Evolutionary conservation across 2,113 vertebrate genomes (phyloP).

Genomic region (Ranitomeya variabilis): DNA sequence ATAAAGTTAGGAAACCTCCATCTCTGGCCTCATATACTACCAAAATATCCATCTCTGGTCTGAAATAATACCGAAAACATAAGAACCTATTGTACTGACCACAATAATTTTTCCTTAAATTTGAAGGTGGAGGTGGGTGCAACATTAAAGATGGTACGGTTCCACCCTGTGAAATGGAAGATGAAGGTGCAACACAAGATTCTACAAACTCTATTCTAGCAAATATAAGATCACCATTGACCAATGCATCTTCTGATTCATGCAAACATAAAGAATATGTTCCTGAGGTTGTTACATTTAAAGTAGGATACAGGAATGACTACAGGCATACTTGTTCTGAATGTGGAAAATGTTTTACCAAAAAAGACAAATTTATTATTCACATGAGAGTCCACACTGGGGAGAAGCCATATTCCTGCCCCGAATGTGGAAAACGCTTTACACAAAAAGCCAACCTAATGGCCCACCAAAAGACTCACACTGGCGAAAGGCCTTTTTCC

Average conservation of each 20-base stretch:
- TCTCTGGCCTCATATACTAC: too few species aligned
- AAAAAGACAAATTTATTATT: too few species aligned
- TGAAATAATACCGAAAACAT: too few species aligned
- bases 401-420: neutral
- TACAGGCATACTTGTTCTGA: neutral
- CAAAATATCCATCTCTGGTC: too few species aligned
- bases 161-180: neutral
- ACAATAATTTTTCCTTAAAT: neutral
- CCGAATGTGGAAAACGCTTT: neutral
- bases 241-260: neutral
- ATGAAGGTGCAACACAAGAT: neutral
- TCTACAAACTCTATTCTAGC: neutral
- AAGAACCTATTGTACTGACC: neutral
- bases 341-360: too few species aligned
- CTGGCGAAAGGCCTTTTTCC: too few species aligned
- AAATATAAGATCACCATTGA: neutral
- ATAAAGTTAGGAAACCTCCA: too few species aligned
- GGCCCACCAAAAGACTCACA: too few species aligned
- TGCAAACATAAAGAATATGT: neutral
- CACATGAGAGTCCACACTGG: too few species aligned
- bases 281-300: too few species aligned
- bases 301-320: too few species aligned
- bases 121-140: neutral
- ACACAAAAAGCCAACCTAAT: too few species aligned
- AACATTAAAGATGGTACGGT: neutral